Evolutionary conservation across 2,888 invertebrate species (phyloP).

Genomic region (Yponomeuta plumbellus): DNA sequence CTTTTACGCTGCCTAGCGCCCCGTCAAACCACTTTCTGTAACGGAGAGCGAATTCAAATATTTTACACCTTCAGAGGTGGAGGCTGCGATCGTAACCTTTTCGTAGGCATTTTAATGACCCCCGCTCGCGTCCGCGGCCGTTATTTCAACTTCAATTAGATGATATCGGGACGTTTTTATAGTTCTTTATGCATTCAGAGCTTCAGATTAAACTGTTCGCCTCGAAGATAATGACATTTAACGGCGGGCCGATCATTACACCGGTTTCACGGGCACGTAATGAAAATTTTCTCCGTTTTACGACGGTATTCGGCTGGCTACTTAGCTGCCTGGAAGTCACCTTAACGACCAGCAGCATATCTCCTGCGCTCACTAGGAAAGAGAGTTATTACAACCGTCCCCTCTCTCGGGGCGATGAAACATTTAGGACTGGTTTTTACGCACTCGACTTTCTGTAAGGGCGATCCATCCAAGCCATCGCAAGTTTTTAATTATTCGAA

Average conservation of each 20-base stretch:
- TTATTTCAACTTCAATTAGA: slow-evolving; percentile 70
- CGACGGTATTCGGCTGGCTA: slow-evolving; percentile 41
- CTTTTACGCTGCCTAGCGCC: neutral
- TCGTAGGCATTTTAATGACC: slow-evolving; percentile 59
- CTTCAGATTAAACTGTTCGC: slow-evolving; percentile 64
- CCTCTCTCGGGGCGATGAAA: neutral
- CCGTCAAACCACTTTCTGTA: neutral
- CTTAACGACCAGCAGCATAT: slow-evolving; percentile 20
- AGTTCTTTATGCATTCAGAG: slow-evolving; percentile 71
- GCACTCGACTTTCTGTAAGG: neutral
- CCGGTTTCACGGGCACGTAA: slow-evolving; percentile 52
- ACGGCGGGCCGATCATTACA: slow-evolving; percentile 66
- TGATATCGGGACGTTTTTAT: slow-evolving; percentile 70
- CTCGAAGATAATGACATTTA: slow-evolving; percentile 65
- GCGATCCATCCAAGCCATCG: too few species aligned
- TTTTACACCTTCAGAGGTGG: slow-evolving; percentile 57
- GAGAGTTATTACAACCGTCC: slow-evolving; percentile 1
- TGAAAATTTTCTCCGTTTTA: slow-evolving; percentile 69
- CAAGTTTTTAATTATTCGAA: too few species aligned
- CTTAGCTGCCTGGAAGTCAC: slow-evolving; percentile 20
- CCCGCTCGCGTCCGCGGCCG: slow-evolving; percentile 36
- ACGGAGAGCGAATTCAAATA: slow-evolving; percentile 53
- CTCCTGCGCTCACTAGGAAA: slow-evolving; percentile 1
- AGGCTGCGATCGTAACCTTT: slow-evolving; percentile 52
- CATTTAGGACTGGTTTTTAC: slow-evolving; percentile 2